A percentile compares a stretch with the other conserved stretches of the same genome.
These are phyloP conservation scores for Caenorhabditis zanzibari DNA, from an alignment of 2,888 invertebrate genomes.

Conservation along the genomic window DNA sequence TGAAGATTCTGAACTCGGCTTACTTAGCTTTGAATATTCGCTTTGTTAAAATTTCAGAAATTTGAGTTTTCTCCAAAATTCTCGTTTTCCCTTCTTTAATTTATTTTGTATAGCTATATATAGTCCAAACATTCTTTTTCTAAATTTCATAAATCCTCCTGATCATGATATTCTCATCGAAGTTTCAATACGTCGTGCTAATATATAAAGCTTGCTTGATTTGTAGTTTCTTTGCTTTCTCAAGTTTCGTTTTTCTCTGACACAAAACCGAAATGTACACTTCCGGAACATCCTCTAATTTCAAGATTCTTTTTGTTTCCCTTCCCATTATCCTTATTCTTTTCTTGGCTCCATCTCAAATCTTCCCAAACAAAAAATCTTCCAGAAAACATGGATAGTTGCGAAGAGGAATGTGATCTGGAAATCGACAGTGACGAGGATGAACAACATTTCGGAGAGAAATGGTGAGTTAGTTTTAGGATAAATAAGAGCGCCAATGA, in stretches of 20 bases:
- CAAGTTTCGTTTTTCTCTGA: conserved; percentile 20
- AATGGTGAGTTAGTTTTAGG: conserved; percentile 65
- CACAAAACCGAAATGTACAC: conserved; percentile 15
- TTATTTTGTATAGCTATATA: no score
- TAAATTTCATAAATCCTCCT: no score
- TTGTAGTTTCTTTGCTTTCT: conserved; percentile 20
- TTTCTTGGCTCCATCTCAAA: no score
- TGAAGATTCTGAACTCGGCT: no score
- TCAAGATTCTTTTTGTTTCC: not conserved
- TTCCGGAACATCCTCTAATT: not conserved
- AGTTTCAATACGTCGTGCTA: no score
- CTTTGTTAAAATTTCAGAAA: no score
- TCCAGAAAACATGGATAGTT: conserved; percentile 55
- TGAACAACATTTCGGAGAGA: conserved; percentile 63
- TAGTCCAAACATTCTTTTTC: no score
- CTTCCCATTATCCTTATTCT: not conserved
- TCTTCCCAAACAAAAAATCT: not conserved
- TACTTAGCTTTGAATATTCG: no score
- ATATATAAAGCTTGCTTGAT: not conserved
- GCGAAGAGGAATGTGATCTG: conserved; percentile 62
- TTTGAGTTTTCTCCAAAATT: no score
- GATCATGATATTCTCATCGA: no score
- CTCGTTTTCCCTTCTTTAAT: no score
- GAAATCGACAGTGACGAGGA: conserved; percentile 73
- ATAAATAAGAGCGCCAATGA: conserved; percentile 1